Conservation (phyloP, 2,888 invertebrate species). For the Parnassius apollo region DNA sequence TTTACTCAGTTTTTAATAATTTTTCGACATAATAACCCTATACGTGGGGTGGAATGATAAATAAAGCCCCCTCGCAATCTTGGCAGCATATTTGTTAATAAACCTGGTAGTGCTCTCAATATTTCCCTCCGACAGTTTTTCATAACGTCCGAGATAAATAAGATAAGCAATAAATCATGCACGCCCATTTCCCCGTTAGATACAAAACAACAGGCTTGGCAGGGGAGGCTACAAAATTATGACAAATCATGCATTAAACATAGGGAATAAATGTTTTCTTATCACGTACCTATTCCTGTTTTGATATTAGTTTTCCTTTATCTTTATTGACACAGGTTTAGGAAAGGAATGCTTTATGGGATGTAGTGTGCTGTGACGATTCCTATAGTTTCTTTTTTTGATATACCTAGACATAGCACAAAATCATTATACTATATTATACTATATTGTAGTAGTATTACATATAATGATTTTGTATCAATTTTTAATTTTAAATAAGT, state of each 20-base stretch:
- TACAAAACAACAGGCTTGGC: conserved; percentile 72
- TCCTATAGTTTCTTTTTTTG: too few species aligned
- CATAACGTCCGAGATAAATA: conserved; percentile 70
- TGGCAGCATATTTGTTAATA: conserved; percentile 62
- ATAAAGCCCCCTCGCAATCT: conserved; percentile 50
- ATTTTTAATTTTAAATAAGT: too few species aligned
- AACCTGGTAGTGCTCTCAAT: conserved; percentile 57
- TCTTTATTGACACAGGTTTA: conserved; percentile 81
- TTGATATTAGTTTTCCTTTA: conserved; percentile 81
- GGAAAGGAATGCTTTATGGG: conserved; percentile 67
- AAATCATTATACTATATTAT: too few species aligned
- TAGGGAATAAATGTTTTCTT: conserved; percentile 82
- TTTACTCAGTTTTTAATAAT: too few species aligned
- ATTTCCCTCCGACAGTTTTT: conserved; percentile 67
- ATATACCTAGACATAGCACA: too few species aligned
- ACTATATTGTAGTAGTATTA: too few species aligned
- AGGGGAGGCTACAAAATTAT: conserved; percentile 77
- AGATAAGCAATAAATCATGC: conserved; percentile 75
- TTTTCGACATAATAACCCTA: background rate
- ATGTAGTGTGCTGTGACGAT: conserved; percentile 56
- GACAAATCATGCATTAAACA: conserved; percentile 82
- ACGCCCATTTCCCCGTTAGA: conserved; percentile 70
- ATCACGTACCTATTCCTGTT: conserved; percentile 81
- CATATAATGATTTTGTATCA: too few species aligned
- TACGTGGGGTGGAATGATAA: conserved; percentile 37